These are phyloP conservation scores for Entomobrya multifasciata DNA, from an alignment of 2,888 invertebrate species.

Conservation along the genomic window DNA sequence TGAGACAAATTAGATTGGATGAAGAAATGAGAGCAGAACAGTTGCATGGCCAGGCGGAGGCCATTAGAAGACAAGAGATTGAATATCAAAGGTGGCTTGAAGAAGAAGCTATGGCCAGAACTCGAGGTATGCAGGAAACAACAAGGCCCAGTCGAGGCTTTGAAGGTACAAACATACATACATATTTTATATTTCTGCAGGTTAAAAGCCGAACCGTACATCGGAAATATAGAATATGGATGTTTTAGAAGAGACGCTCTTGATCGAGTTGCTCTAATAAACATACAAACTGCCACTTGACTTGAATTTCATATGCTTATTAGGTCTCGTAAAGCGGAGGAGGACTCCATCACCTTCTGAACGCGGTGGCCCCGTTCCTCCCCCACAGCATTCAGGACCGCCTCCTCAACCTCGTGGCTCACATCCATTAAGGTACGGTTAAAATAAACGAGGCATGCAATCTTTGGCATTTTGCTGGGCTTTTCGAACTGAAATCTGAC, in stretches of 20 bases:
- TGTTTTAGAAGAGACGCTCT: background rate
- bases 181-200: background rate
- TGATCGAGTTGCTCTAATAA: too few relatives aligned
- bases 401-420: background rate
- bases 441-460: background rate
- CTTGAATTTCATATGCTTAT: background rate
- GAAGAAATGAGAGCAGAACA: constrained; percentile 54
- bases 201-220: background rate
- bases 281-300: too few relatives aligned
- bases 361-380: too few relatives aligned
- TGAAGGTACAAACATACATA: constrained; percentile 45
- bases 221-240: background rate
- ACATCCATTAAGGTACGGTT: constrained; percentile 4
- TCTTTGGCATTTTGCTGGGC: too few relatives aligned
- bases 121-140: background rate
- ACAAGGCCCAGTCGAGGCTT: constrained; percentile 41
- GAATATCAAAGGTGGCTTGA: constrained; percentile 59
- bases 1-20: constrained; percentile 21
- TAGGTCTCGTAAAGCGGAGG: constrained; percentile 43
- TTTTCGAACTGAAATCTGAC: too few relatives aligned
- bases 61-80: constrained; percentile 49
- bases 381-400: background rate
- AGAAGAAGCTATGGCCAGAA: constrained; percentile 53
- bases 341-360: constrained; percentile 42
- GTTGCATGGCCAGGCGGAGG: constrained; percentile 41